Conservation (phyloP, 2,888 invertebrate species). For the Melieria crassipennis region DNA sequence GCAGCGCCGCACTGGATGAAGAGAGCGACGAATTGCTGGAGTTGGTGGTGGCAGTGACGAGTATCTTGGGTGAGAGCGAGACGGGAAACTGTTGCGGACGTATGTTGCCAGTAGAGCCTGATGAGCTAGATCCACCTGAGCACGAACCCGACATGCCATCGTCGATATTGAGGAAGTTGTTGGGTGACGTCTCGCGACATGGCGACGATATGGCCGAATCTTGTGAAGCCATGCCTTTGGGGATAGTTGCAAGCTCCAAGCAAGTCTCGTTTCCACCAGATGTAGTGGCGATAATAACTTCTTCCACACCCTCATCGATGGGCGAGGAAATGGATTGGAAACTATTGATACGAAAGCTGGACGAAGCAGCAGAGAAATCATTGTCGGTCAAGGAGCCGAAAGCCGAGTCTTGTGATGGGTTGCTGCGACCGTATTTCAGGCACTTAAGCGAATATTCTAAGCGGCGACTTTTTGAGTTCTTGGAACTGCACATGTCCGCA, state of each 20-base stretch:
- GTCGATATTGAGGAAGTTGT: constrained; percentile 61
- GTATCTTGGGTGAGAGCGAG: constrained; percentile 62
- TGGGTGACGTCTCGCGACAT: constrained; percentile 62
- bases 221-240: constrained; percentile 60
- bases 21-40: constrained; percentile 58
- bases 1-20: constrained; percentile 42
- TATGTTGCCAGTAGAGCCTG: constrained; percentile 54
- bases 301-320: constrained; percentile 66
- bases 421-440: constrained; percentile 65
- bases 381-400: constrained; percentile 66
- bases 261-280: constrained; percentile 61
- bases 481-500: constrained; percentile 64
- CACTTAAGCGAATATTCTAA: constrained; percentile 65
- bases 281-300: constrained; percentile 63
- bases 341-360: constrained; percentile 64
- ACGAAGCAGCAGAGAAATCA: constrained; percentile 64
- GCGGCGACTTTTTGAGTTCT: constrained; percentile 66
- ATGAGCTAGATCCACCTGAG: constrained; percentile 56
- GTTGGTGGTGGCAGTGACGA: constrained; percentile 58
- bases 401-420: constrained; percentile 66
- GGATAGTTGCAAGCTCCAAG: constrained; percentile 61
- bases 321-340: constrained; percentile 66
- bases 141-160: constrained; percentile 52
- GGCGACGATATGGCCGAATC: constrained; percentile 65
- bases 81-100: constrained; percentile 63